phyloP scores from a whole-genome alignment of 2,113 vertebrate species.

The Lophius piscatorius region DNA sequence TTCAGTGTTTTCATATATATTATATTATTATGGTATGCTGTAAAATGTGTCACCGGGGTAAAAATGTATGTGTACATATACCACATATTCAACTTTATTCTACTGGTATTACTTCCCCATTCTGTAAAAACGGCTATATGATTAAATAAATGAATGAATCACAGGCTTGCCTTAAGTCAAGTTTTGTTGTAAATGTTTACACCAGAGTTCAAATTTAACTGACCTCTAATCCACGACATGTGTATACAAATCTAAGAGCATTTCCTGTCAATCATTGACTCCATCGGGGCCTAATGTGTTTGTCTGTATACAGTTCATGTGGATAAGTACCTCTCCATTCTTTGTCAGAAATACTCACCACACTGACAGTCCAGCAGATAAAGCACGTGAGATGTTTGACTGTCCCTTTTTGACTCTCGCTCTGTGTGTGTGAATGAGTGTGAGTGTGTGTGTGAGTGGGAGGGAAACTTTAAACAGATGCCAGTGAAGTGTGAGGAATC shows the following conservation, averaged over 20 bases:
- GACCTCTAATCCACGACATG: background rate
- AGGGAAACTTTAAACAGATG: conserved; percentile 15
- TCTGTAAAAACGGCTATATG: background rate
- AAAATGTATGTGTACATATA: too few relatives aligned
- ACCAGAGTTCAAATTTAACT: background rate
- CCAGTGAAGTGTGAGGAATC: conserved; percentile 9
- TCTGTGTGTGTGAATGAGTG: conserved; percentile 7
- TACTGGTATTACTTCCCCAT: background rate
- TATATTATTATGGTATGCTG: too few relatives aligned
- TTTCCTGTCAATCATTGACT: conserved; percentile 19
- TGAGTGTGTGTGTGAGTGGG: conserved; percentile 35
- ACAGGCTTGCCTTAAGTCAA: background rate
- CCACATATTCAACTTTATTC: background rate
- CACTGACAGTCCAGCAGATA: conserved; percentile 8
- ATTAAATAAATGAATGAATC: conserved; percentile 4
- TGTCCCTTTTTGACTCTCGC: background rate
- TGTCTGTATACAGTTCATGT: background rate
- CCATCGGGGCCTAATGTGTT: conserved; percentile 3
- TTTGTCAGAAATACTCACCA: background rate
- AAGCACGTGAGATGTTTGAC: conserved; percentile 2
- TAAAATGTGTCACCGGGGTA: too few relatives aligned
- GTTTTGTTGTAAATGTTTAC: background rate
- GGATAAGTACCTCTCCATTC: conserved; percentile 29
- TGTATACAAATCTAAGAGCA: background rate
- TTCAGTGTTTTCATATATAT: too few relatives aligned